Percentiles rank a stretch among this genome's conserved stretches.
Conservation (phyloP, 2,113 vertebrate genomes). For the western clawed frog (Xenopus tropicalis) region DNA sequence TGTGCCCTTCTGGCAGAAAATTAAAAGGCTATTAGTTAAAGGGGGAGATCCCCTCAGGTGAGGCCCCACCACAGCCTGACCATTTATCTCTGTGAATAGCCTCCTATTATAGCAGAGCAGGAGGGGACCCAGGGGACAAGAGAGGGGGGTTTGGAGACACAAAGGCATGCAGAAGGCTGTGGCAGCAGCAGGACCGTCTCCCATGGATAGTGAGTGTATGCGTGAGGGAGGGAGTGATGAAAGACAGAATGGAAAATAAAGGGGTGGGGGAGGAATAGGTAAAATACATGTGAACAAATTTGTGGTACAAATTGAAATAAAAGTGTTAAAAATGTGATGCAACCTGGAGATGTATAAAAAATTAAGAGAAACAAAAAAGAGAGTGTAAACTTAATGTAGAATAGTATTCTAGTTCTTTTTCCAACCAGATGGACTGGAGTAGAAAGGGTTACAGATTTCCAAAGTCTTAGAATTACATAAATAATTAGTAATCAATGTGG, state of each 20-base stretch:
- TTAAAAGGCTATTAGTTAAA: constrained; percentile 86
- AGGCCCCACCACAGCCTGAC: constrained; percentile 70
- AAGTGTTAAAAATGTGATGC: background rate
- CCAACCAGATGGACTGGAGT: background rate
- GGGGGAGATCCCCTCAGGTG: constrained; percentile 78
- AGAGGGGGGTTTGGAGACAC: constrained; percentile 63
- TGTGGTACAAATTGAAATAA: background rate
- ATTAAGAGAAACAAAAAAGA: no score
- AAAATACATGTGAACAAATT: background rate
- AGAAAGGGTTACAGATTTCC: no score
- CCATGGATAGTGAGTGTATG: constrained; percentile 27
- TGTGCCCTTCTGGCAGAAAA: constrained; percentile 79
- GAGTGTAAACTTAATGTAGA: no score
- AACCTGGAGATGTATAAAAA: background rate
- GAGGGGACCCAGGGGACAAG: constrained; percentile 59
- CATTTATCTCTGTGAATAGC: constrained; percentile 82
- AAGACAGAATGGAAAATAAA: background rate
- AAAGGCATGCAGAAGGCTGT: constrained; percentile 53
- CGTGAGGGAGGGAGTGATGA: background rate
- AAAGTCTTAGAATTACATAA: no score
- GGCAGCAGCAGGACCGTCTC: constrained; percentile 43
- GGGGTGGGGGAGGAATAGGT: background rate
- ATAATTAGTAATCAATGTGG: no score
- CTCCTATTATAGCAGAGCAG: constrained; percentile 66
- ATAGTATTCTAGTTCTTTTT: no score